Conservation (phyloP, 1,140 invertebrate species). For the Homarus americanus region DNA sequence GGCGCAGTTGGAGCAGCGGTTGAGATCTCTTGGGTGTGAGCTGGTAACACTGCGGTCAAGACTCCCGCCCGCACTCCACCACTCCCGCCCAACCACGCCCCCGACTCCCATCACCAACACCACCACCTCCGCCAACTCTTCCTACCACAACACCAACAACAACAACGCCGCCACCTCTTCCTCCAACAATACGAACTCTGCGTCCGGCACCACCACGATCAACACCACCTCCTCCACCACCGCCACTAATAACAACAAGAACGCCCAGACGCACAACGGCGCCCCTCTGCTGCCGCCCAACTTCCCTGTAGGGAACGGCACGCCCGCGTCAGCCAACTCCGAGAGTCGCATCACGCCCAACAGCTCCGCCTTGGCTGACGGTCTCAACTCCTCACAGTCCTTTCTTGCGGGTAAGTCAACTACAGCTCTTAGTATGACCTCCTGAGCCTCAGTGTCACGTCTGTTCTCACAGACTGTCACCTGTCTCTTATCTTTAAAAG, state of each 20-base stretch:
- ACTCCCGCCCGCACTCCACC: conserved; percentile 78
- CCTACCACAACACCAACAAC: conserved; percentile 21
- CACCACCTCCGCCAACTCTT: conserved; percentile 21
- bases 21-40: conserved; percentile 92
- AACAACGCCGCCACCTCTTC: neutral
- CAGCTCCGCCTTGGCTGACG: conserved; percentile 48
- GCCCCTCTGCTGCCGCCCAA: conserved; percentile 20
- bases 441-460: too few relatives aligned
- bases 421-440: neutral
- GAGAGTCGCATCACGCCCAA: conserved; percentile 50
- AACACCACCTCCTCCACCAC: conserved; percentile 33
- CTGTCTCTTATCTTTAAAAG: too few relatives aligned
- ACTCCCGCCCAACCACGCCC: conserved; percentile 50
- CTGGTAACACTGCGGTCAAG: conserved; percentile 92
- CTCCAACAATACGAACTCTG: conserved; percentile 22
- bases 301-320: conserved; percentile 27
- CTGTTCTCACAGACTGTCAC: too few relatives aligned
- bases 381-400: conserved; percentile 59
- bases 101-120: conserved; percentile 29
- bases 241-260: conserved; percentile 61
- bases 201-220: conserved; percentile 21
- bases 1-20: conserved; percentile 91
- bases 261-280: conserved; percentile 33
- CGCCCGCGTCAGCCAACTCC: conserved; percentile 30
- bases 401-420: conserved; percentile 60